phyloP scores from a whole-genome alignment of 2,888 invertebrate genomes.

The Altica lythri region DNA sequence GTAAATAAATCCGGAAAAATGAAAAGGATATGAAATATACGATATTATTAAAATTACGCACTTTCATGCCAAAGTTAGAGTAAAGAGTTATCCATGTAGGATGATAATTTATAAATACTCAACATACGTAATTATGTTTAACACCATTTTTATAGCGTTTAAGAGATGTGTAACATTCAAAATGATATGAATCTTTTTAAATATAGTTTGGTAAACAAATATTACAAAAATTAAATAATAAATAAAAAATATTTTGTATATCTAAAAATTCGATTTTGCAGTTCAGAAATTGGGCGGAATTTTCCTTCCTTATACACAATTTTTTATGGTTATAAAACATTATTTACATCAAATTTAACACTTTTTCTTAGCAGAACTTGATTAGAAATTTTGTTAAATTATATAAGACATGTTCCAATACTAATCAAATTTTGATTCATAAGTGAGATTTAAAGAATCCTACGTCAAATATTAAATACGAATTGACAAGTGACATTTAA shows the following conservation, averaged over 20 bases:
- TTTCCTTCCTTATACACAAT: too few species aligned
- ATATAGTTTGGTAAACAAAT: slow-evolving; percentile 14
- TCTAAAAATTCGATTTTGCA: slow-evolving; percentile 45
- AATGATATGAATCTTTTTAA: slow-evolving; percentile 5
- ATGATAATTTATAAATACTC: slow-evolving; percentile 48
- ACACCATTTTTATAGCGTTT: slow-evolving; percentile 30
- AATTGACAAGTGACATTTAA: too few species aligned
- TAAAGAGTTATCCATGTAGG: slow-evolving; percentile 57
- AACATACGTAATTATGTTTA: slow-evolving; percentile 44
- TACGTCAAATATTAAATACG: too few species aligned
- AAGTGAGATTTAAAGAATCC: too few species aligned
- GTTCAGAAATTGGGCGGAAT: slow-evolving; percentile 38
- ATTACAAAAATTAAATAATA: slow-evolving; percentile 21
- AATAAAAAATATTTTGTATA: slow-evolving; percentile 50
- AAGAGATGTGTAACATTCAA: slow-evolving; percentile 41
- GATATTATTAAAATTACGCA: slow-evolving; percentile 57
- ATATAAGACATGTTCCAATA: too few species aligned
- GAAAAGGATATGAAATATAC: slow-evolving; percentile 59
- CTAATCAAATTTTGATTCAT: too few species aligned
- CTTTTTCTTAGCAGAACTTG: too few species aligned
- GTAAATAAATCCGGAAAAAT: slow-evolving; percentile 52
- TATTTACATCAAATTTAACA: too few species aligned
- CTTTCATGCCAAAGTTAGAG: slow-evolving; percentile 60
- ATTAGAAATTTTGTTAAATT: too few species aligned
- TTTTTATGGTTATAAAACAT: too few species aligned